These are phyloP conservation scores for Aplysina aerophoba DNA, from an alignment of 37 sponge, comb jelly and placozoan species.

Conservation along the genomic window DNA sequence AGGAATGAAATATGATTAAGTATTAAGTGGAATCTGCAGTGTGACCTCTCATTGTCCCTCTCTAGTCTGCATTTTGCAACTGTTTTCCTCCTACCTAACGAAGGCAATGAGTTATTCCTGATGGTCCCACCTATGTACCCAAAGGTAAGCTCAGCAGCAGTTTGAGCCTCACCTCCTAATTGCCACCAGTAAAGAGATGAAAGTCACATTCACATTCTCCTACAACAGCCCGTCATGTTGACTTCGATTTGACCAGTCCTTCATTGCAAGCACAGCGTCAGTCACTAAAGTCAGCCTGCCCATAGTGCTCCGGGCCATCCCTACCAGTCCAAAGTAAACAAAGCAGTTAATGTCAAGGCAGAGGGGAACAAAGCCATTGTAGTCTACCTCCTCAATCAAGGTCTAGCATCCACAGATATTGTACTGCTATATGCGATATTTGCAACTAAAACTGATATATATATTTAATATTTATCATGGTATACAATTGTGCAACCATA, in stretches of 20 bases:
- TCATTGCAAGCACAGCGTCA: not conserved
- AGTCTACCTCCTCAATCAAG: constrained; percentile 53
- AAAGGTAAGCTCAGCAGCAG: not conserved
- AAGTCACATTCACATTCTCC: not conserved
- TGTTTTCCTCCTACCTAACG: not conserved
- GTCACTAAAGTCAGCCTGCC: not conserved
- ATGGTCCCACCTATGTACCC: constrained; percentile 19
- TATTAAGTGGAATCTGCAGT: too few species aligned
- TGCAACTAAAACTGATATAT: constrained; percentile 2
- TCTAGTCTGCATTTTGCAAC: too few species aligned
- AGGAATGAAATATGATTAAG: too few species aligned
- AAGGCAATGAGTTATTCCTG: constrained; percentile 14
- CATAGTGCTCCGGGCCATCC: too few species aligned
- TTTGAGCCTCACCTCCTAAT: not conserved
- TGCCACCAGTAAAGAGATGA: not conserved
- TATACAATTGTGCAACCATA: too few species aligned
- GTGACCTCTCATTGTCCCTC: too few species aligned
- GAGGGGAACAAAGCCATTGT: too few species aligned
- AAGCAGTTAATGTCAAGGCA: too few species aligned
- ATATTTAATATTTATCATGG: too few species aligned
- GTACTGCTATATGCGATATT: constrained; percentile 43
- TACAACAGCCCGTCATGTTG: too few species aligned
- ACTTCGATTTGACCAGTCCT: too few species aligned
- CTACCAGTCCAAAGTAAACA: too few species aligned
- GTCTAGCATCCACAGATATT: constrained; percentile 40